Evolutionary conservation across 2,888 invertebrate genomes (phyloP), one percentile per base, ranked within the genome.

Genomic region (Beris chalybata): DNA sequence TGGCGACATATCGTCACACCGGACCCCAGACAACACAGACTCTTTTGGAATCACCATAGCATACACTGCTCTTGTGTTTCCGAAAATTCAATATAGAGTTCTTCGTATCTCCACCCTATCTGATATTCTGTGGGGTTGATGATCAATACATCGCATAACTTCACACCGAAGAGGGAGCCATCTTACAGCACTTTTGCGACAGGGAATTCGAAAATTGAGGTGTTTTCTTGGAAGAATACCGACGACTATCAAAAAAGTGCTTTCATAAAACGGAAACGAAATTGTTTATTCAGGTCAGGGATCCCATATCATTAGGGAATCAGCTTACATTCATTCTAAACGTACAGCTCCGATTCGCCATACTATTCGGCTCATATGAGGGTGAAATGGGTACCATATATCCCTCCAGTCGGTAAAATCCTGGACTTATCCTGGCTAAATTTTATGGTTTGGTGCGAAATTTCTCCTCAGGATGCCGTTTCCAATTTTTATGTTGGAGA

Each of bases 211-310:
- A 22, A 61, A 52, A 52, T 61, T 61, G 61, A 61, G 61, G 61
- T 61, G 38, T 61, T 61, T 61, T 38, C 52, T 11, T 15, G 12
- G 38, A n/a, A 38, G 52, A 48, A 61, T 52, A 38, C 38, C 38
- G 38, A 38, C 38, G 5, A 38, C 38, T 38, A 38, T 38, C 38
- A 38, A 43, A 50, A 50, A 50, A 61, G 50, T 61, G 13, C 54
- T 38, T 52, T 58, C 44, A 59, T 66, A 59, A 61, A 59, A 66
- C 53, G 54, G 29, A 54, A 45, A 43, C 48, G 31, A 48, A 54
- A 67, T 67, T 67, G 67, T 67, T 67, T 67, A 67, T 67, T 67
- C 68, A 68, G 65, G 68, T 68, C 68, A 68, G 61, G 65, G 56
- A 55, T 68, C 61, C 64, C 59, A 67, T 67, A 65, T 65, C 67